Evolutionary conservation across 2,113 vertebrate genomes (phyloP).

Genomic region (Nannobrachium achirus): DNA sequence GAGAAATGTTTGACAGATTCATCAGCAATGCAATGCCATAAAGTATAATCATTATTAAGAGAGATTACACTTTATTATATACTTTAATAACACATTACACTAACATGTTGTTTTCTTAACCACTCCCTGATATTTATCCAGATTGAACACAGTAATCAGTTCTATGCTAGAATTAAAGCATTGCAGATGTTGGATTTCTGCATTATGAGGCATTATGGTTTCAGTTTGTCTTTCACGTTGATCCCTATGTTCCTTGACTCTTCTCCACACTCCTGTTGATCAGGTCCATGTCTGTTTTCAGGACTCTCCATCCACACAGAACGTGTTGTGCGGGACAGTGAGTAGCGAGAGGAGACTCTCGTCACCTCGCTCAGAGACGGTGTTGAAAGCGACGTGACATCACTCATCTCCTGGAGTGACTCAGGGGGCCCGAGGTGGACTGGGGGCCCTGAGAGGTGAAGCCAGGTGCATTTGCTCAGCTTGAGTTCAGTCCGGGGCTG

Average conservation of each 20-base stretch:
- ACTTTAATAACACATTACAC: neutral
- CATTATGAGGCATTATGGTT: conserved; percentile 1
- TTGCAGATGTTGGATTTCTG: conserved; percentile 11
- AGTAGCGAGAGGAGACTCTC: neutral
- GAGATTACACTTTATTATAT: conserved; percentile 19
- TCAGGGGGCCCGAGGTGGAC: neutral
- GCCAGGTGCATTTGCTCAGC: conserved; percentile 40
- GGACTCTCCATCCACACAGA: neutral
- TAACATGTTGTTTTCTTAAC: neutral
- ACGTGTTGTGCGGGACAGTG: conserved; percentile 1
- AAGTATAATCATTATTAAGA: neutral
- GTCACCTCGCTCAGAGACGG: neutral
- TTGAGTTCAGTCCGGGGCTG: conserved; percentile 31
- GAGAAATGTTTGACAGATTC: neutral
- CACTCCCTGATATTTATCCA: neutral
- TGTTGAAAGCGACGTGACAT: conserved; percentile 25
- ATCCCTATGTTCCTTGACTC: neutral
- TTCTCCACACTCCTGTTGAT: conserved; percentile 1
- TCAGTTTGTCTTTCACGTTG: conserved; percentile 30
- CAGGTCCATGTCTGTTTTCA: neutral
- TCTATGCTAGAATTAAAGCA: neutral
- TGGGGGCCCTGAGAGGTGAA: neutral
- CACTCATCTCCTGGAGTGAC: neutral
- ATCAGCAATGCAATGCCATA: neutral
- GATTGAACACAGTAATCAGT: too few species aligned